Conservation (phyloP, 2,113 vertebrate species). For the Gallinago undulata region DNA sequence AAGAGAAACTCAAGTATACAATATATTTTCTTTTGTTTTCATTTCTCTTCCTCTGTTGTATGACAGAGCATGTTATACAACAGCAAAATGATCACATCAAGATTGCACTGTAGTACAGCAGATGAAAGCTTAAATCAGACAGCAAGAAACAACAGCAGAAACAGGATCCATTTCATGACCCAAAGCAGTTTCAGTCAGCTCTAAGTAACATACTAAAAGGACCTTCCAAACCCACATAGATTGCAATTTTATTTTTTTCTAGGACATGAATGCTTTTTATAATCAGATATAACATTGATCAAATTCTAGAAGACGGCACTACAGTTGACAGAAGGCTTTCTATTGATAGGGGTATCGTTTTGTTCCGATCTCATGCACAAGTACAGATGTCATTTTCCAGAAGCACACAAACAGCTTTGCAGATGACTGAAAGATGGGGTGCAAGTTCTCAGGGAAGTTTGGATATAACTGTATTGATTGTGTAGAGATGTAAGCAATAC, state of each 20-base stretch:
- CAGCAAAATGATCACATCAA: neutral
- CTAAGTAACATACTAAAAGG: neutral
- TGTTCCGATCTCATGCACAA: neutral
- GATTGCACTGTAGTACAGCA: neutral
- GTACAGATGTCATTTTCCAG: neutral
- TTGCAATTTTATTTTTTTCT: neutral
- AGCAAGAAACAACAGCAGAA: neutral
- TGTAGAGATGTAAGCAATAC: neutral
- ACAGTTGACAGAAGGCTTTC: neutral
- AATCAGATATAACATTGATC: neutral
- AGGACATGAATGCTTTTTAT: neutral
- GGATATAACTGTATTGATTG: neutral
- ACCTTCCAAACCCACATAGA: neutral
- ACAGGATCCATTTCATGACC: neutral
- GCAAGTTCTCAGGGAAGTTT: neutral
- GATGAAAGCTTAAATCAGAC: neutral
- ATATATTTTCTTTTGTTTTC: neutral
- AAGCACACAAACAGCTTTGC: neutral
- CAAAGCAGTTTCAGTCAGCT: neutral
- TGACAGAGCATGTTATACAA: neutral
- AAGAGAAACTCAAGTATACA: neutral
- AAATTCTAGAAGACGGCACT: neutral
- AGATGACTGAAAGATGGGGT: accelerated
- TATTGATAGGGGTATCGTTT: neutral
- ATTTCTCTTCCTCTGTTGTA: neutral